Evolutionary conservation across 2,113 vertebrate species (phyloP), one percentile per base, ranked within the genome.

Genomic region (Corythaixoides concolor): DNA sequence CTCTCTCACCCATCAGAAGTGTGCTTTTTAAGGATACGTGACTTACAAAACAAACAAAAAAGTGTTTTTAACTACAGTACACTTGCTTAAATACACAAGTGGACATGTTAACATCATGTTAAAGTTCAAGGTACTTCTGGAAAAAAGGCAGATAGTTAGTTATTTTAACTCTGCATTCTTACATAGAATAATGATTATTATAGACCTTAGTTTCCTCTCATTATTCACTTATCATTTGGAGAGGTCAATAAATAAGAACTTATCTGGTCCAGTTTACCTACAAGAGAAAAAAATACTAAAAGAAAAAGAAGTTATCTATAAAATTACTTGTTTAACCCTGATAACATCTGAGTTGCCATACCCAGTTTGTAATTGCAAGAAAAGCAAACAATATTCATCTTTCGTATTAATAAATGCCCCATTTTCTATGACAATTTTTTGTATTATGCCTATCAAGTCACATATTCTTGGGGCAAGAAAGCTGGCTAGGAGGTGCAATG

Each of bases 61-160:
- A 79, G 35, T 52, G 80, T 19, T 90, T 93, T 84, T 91, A 87
- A 80, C 94, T 91, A 90, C 76, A 96, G 94, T 95, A 73, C 93
- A 96, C 94, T 84, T 96, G 94, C 78, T 88, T 74, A 96, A 96
- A 91, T 84, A 87, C 19, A 84, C 92, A 97, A 97, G 95, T 96
- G 96, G 93, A 97, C 97, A 90, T 3, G 28, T 96, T 97, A 95
- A 90, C 84, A 23, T 97, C 95, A 93, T 93, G 76, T 94, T 93
- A 97, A 97, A 96, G 95, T 97, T 97, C 96, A 97, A 97, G 97
- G 97, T 97, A 97, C 95, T 97, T 97, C 89, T 97, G 97, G 96
- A 97, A 91, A 96, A 97, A 98, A 97, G 97, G 97, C 97, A 97
- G 97, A 96, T 80, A 97, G 85, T 67, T 60, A 94, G 78, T 96